Base-by-base conservation (phyloP, 2,797 vertebrate genomes). In the Dicrostonyx torquatus region DNA sequence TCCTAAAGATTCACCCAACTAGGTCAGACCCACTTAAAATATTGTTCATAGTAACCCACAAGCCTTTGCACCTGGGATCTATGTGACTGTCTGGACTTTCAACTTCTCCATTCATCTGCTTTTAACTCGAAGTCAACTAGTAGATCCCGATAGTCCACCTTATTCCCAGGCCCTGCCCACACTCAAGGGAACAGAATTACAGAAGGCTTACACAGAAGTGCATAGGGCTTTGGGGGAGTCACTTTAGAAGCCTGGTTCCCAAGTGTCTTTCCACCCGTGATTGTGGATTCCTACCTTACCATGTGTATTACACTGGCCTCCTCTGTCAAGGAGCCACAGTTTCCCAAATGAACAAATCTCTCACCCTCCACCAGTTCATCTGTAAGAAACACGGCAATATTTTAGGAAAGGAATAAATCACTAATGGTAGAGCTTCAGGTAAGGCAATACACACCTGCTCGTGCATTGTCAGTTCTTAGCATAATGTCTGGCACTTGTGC, bases 191-290 rank as follows among this genome's bases (percentile, higher is more conserved):
- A 75, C 31, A 62, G 14, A 18, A 6, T n/a, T 58, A 24, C 2
- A 20, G 0, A 70, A 34, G 18, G 20, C 1, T 0, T 70, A 31
- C 7, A 11, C 34, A 24, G 55, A 29, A 70, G 26, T 45, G 5
- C 3, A 6, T 9, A 5, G 58, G 66, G 40, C 12, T 76, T 34
- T 40, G 6, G 29, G 83, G 76, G 34, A 18, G 22, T 43, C 24
- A 3, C 58, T 89, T 66, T 48, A 31, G 58, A 50, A 68, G 55
- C 58, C 14, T 62, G 1, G 5, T 20, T 68, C 60, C 72, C 5
- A 10, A 2, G 4, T 3, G 34, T 45, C 29, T 7, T 45, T 8
- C 48, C 4, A 26, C 14, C 55, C 3, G 0, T 0, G 0, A 29
- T 20, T 0, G 2, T 24, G 48, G 53, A 40, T n/a, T 48, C 68